Evolutionary conservation across 1,140 invertebrate species (phyloP).

Genomic region (Nasonia vitripennis): DNA sequence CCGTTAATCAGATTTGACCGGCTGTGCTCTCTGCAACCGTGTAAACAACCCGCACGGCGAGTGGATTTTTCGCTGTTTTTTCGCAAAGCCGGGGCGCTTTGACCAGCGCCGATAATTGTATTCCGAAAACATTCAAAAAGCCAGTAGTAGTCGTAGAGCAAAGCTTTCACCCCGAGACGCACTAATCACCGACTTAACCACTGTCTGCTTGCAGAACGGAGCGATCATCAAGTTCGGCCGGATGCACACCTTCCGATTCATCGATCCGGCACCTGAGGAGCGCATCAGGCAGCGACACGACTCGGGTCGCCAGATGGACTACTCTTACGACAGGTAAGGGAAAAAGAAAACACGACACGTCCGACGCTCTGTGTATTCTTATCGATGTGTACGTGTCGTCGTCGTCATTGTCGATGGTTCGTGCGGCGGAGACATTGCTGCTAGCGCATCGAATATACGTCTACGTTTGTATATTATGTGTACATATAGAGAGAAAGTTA

Average conservation of each 20-base stretch:
- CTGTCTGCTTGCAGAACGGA: constrained; percentile 81
- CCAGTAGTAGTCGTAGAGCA: too few species aligned
- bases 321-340: constrained; percentile 85
- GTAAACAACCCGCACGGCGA: not conserved
- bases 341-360: not conserved
- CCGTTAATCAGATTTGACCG: constrained; percentile 10
- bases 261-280: constrained; percentile 92
- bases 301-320: constrained; percentile 78
- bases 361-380: not conserved
- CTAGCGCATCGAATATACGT: not conserved
- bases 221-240: constrained; percentile 92
- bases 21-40: not conserved
- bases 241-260: constrained; percentile 93
- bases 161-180: too few species aligned
- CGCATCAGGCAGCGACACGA: constrained; percentile 84
- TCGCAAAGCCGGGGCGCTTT: not conserved
- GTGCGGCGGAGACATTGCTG: too few species aligned
- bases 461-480: too few species aligned
- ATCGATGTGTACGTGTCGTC: not conserved
- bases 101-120: too few species aligned
- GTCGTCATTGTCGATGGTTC: too few species aligned
- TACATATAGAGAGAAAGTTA: not conserved
- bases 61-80: not conserved
- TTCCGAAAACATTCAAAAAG: too few species aligned
- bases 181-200: not conserved